These are phyloP conservation scores for Pteromalus puparum DNA, from an alignment of 1,140 invertebrate species.

Conservation along the genomic window DNA sequence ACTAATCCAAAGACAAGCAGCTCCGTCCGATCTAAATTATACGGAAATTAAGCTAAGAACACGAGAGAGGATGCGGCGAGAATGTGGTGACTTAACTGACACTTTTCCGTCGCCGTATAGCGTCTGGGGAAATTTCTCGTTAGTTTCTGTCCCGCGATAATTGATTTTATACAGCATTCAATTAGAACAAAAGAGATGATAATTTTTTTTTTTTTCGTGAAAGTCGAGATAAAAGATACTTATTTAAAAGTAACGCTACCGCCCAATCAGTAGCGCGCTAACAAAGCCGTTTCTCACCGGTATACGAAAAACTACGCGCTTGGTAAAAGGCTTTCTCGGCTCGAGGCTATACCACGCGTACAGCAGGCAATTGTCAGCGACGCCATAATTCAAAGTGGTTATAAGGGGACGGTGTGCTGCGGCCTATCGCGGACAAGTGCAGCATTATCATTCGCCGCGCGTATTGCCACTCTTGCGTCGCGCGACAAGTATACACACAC, in stretches of 20 bases:
- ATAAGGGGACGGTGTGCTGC: not conserved
- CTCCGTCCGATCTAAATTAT: constrained; percentile 9
- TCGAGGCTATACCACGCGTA: not conserved
- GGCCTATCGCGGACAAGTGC: not conserved
- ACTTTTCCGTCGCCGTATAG: constrained; percentile 25
- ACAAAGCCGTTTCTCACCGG: not conserved
- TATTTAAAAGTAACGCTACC: not conserved
- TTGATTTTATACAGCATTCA: not conserved
- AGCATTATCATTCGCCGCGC: not conserved
- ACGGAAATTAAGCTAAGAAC: constrained; percentile 34
- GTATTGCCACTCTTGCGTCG: no score
- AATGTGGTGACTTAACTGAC: not conserved
- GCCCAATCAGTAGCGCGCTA: not conserved
- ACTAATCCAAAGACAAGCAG: not conserved
- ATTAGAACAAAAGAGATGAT: not conserved
- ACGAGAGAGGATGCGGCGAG: no score
- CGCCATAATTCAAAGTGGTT: not conserved
- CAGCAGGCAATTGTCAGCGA: no score
- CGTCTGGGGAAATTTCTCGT: not conserved
- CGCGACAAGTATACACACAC: not conserved
- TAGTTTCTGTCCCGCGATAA: not conserved
- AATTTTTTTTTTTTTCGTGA: no score
- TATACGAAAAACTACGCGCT: no score
- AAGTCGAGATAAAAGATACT: no score
- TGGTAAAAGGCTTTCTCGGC: not conserved